Percentiles rank a stretch among this genome's conserved stretches.
phyloP scores from a whole-genome alignment of 2,113 vertebrate genomes.

The Naja naja region DNA sequence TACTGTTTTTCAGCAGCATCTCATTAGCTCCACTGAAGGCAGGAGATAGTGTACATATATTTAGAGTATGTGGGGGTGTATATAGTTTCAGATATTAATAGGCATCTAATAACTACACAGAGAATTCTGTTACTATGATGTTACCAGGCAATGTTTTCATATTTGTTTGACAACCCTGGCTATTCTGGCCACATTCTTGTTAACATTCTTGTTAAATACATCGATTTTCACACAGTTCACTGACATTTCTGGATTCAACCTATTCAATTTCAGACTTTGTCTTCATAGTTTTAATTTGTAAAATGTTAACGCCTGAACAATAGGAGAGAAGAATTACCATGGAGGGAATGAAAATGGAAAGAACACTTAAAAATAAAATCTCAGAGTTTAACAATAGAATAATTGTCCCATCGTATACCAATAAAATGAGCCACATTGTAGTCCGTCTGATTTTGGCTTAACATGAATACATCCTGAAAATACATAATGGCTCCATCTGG shows the following conservation, averaged over 20 bases:
- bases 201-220: conserved; percentile 17
- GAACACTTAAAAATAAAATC: background rate
- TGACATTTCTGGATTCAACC: conserved; percentile 27
- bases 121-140: conserved; percentile 57
- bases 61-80: conserved; percentile 60
- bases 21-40: conserved; percentile 56
- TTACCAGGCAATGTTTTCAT: conserved; percentile 54
- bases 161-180: conserved; percentile 26
- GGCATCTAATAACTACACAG: conserved; percentile 43
- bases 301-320: conserved; percentile 14
- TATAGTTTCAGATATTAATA: conserved; percentile 65
- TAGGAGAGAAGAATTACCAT: conserved; percentile 23
- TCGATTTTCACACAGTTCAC: conserved; percentile 32
- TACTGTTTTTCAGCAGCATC: conserved; percentile 46
- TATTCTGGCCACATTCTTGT: conserved; percentile 36
- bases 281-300: conserved; percentile 17
- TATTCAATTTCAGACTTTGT: conserved; percentile 1
- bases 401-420: conserved; percentile 24
- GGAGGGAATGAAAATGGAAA: conserved; percentile 13
- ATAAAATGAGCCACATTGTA: background rate
- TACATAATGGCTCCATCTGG: background rate
- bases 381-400: background rate
- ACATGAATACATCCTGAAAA: background rate
- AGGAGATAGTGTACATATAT: conserved; percentile 61
- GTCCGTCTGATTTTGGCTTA: background rate